Evolutionary conservation across 2,113 vertebrate species (phyloP).

Genomic region (Upupa epops): DNA sequence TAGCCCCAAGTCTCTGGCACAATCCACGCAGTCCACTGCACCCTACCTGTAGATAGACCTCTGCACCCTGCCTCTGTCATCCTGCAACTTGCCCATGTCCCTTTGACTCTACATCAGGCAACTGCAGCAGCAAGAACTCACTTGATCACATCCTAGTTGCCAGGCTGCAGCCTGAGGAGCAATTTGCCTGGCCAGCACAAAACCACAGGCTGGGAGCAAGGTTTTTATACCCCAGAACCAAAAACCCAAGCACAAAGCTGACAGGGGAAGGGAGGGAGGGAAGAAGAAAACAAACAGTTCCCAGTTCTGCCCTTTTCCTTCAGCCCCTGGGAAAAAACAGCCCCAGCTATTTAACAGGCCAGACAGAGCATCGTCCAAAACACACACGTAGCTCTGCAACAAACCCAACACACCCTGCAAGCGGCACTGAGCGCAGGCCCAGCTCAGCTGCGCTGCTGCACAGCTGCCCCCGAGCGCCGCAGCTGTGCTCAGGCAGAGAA

Average conservation of each 20-base stretch:
- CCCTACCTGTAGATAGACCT: not conserved
- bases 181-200: not conserved
- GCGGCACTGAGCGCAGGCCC: not conserved
- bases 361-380: not conserved
- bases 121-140: not conserved
- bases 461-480: accelerated
- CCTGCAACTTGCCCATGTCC: not conserved
- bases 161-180: not conserved
- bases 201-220: not conserved
- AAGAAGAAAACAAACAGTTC: not conserved
- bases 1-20: not conserved
- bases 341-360: not conserved
- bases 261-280: not conserved
- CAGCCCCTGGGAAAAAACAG: not conserved
- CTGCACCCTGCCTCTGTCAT: not conserved
- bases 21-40: not conserved
- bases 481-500: too few relatives aligned
- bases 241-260: not conserved
- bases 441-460: accelerated
- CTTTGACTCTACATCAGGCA: not conserved
- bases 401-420: accelerated
- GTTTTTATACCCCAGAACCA: not conserved
- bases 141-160: not conserved
- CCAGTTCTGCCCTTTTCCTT: not conserved
- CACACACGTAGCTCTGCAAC: not conserved